Evolutionary conservation across 2,113 vertebrate species (phyloP), one percentile per base, ranked within the genome.

Genomic region (Calyptomena viridis): DNA sequence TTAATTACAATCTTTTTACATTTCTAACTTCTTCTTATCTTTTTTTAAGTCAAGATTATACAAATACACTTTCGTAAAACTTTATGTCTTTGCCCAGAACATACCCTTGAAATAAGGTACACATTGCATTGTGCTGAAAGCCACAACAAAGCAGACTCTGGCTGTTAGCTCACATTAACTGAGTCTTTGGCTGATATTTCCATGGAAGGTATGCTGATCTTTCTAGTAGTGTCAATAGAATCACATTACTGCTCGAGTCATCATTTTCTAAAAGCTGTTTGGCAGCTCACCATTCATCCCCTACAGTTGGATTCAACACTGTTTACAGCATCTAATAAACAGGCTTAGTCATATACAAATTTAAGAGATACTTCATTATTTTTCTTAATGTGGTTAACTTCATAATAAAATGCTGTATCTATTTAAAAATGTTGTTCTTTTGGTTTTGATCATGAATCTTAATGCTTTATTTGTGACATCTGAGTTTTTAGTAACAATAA

Each of bases 231-330:
- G 95, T 96, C 96, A 96, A 75, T 60, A 89, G 96, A 92, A 82
- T 96, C 95, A 64, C 92, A 90, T 97, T 97, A 96, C 95, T 92
- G 92, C 93, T 71, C 13, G 39, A 95, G 89, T 96, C 95, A 96
- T 94, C 96, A 56, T 95, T 95, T 96, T 93, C 78, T 91, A 86
- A 77, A 46, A 93, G 94, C 94, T 95, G 20, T 95, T 88, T 95
- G 92, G 95, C 93, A 96, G 93, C 85, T 91, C 81, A 85, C 74
- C 62, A 81, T 68, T 92, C 89, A 69, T 93, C 83, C 72, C 55
- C 93, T 80, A 58, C 90, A 74, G 82, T 86, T 56, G 82, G 49
- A 79, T 81, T 78, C 59, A 88, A 55, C 80, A 31, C 81, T 85
- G 49, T 77, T 95, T 92, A 84, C 84, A 87, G 66, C 55, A 73